Evolutionary conservation across 2,888 invertebrate genomes (phyloP).

Genomic region (Drosophila limbata): DNA sequence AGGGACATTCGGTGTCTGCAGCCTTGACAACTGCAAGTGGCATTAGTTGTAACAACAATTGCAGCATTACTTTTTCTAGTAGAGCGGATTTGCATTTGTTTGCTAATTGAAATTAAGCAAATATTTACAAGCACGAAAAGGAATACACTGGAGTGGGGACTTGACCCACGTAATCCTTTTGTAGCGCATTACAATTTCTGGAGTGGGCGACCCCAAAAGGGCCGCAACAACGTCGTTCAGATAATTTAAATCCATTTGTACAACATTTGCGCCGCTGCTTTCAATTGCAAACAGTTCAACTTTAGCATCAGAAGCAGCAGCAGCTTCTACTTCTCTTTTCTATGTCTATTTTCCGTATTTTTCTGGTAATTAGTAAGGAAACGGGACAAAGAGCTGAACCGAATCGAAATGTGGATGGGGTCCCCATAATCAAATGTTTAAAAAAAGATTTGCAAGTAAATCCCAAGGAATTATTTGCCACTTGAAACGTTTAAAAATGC

Average conservation of each 20-base stretch:
- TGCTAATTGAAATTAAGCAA: conserved; percentile 82
- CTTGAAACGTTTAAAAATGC: conserved; percentile 83
- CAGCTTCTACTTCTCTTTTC: neutral
- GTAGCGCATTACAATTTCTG: conserved; percentile 74
- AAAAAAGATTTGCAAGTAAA: conserved; percentile 78
- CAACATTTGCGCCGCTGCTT: conserved; percentile 63
- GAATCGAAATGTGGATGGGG: conserved; percentile 29
- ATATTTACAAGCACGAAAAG: conserved; percentile 61
- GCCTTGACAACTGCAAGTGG: conserved; percentile 80
- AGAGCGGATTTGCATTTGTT: conserved; percentile 75
- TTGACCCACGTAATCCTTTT: conserved; percentile 85
- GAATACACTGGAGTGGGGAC: conserved; percentile 7
- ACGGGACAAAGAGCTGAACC: conserved; percentile 22
- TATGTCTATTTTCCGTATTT: conserved; percentile 20
- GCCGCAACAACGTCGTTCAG: conserved; percentile 38
- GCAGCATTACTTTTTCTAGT: conserved; percentile 66
- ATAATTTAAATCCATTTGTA: conserved; percentile 83
- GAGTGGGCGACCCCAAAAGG: conserved; percentile 15
- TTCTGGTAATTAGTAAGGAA: conserved; percentile 72
- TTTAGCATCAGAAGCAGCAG: neutral
- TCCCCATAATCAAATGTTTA: conserved; percentile 71
- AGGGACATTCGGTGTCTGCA: conserved; percentile 58
- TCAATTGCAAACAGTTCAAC: conserved; percentile 53
- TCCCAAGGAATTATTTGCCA: conserved; percentile 82
- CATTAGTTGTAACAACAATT: conserved; percentile 65